phyloP scores from a whole-genome alignment of 2,113 vertebrate species.

The Cololabis saira region DNA sequence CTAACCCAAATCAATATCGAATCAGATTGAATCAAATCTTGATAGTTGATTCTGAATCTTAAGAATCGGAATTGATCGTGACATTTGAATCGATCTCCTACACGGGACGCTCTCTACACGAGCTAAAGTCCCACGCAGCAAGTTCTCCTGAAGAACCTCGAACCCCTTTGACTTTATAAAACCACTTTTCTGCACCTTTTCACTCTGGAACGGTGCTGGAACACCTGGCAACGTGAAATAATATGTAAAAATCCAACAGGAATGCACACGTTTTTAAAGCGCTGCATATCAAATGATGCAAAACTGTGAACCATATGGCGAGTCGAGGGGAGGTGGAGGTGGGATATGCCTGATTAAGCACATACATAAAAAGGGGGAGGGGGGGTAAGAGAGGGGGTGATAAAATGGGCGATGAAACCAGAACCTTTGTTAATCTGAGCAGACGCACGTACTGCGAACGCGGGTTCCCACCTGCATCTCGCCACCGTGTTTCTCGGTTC shows the following conservation, averaged over 20 bases:
- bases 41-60: no score
- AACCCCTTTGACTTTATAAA: slow-evolving; percentile 28
- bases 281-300: slow-evolving; percentile 37
- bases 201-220: slow-evolving; percentile 1
- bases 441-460: not conserved
- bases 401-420: not conserved
- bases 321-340: slow-evolving; percentile 32
- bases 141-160: not conserved
- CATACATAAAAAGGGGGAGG: slow-evolving; percentile 13
- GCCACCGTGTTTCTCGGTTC: not conserved
- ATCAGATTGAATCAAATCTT: no score
- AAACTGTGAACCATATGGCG: slow-evolving; percentile 60
- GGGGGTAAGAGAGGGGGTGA: not conserved
- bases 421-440: slow-evolving; percentile 44
- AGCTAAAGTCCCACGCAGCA: no score
- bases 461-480: slow-evolving; percentile 16
- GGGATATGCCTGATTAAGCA: slow-evolving; percentile 53
- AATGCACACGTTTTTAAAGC: slow-evolving; percentile 26
- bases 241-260: slow-evolving; percentile 17
- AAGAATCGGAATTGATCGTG: no score
- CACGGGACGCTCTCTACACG: no score
- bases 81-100: no score
- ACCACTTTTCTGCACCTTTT: slow-evolving; percentile 20
- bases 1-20: no score
- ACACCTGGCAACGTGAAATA: slow-evolving; percentile 10